A percentile compares a stretch with the other conserved stretches of the same genome.
These are phyloP conservation scores for Australoheros scitulus DNA, from an alignment of 2,113 vertebrate genomes.

Conservation along the genomic window DNA sequence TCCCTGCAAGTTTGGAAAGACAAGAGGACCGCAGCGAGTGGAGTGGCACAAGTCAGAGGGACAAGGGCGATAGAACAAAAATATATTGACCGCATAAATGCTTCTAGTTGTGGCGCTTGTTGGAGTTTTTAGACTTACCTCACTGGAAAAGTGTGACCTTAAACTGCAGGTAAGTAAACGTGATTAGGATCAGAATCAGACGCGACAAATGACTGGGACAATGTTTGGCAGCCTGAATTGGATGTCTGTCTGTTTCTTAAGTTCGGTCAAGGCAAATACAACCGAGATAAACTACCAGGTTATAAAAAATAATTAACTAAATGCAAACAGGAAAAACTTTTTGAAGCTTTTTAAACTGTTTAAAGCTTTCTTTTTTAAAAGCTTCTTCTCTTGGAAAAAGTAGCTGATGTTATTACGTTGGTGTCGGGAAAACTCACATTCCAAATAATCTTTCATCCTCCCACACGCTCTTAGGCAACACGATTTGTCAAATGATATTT, in stretches of 20 bases:
- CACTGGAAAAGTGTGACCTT: background rate
- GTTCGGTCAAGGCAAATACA: background rate
- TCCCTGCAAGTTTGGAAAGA: slow-evolving; percentile 54
- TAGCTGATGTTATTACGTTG: background rate
- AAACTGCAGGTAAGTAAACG: slow-evolving; percentile 48
- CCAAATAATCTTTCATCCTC: background rate
- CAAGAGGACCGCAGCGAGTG: slow-evolving; percentile 24
- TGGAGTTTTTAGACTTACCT: background rate
- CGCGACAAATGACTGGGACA: background rate
- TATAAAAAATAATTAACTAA: background rate
- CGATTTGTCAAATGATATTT: background rate
- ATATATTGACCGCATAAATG: background rate
- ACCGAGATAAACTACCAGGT: background rate
- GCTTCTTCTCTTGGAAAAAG: background rate
- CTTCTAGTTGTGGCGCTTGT: background rate
- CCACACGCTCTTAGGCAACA: background rate
- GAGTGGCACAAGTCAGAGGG: slow-evolving; percentile 5
- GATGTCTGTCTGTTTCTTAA: background rate
- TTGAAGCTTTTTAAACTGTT: background rate
- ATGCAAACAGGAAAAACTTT: background rate
- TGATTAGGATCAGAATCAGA: background rate
- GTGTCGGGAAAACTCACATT: background rate
- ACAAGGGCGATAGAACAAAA: background rate
- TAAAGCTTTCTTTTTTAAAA: background rate
- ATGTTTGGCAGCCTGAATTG: background rate